A percentile compares a stretch with the other conserved stretches of the same genome.
These are phyloP conservation scores for Trochalopteron elliotii DNA, from an alignment of 2,113 vertebrate genomes.

Conservation along the genomic window DNA sequence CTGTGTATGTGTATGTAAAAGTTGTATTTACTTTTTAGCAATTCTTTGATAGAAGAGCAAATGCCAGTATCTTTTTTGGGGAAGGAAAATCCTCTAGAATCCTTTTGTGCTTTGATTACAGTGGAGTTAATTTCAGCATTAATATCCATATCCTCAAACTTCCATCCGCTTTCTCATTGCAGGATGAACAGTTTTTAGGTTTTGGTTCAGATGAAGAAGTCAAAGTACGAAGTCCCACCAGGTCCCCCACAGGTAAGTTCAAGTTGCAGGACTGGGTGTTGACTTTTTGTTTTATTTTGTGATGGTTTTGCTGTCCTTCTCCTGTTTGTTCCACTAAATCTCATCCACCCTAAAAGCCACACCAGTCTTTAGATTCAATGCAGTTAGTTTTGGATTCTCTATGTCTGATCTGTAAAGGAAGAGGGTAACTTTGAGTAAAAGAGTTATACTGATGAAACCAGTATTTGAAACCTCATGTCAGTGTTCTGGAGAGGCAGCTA, in stretches of 20 bases:
- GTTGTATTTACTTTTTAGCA: neutral
- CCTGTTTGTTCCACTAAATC: neutral
- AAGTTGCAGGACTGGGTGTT: neutral
- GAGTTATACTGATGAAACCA: neutral
- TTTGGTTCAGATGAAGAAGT: slow-evolving; percentile 91
- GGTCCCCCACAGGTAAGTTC: slow-evolving; percentile 82
- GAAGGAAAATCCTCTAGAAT: neutral
- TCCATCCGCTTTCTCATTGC: slow-evolving; percentile 60
- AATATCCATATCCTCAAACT: neutral
- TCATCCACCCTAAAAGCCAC: neutral
- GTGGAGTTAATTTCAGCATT: neutral
- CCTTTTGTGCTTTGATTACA: neutral
- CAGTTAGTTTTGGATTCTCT: neutral
- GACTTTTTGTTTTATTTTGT: neutral
- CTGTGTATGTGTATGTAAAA: neutral
- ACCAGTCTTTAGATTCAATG: neutral
- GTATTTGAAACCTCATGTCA: neutral
- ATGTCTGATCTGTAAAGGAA: neutral
- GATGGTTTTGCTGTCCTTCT: neutral
- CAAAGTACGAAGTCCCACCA: slow-evolving; percentile 85
- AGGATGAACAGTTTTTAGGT: slow-evolving; percentile 96
- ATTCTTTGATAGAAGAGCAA: neutral
- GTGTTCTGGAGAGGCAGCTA: neutral
- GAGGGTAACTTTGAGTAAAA: neutral
- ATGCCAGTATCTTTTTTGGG: neutral